phyloP scores from a whole-genome alignment of 1,140 invertebrate genomes.

The Cydia splendana region DNA sequence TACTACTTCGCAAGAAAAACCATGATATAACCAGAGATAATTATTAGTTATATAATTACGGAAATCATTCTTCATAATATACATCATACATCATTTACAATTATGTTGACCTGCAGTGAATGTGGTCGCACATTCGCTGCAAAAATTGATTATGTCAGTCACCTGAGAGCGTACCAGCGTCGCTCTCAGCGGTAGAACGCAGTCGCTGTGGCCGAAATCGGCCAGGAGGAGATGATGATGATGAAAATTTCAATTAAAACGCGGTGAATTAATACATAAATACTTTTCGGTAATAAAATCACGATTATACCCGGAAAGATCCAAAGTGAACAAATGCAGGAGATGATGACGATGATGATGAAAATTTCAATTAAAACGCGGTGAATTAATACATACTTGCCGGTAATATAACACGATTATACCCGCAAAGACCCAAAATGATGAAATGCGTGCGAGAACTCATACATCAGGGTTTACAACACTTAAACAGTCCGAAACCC shows the following conservation, averaged over 20 bases:
- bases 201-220: too few species aligned
- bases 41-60: background rate
- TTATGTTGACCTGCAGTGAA: too few species aligned
- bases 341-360: too few species aligned
- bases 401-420: background rate
- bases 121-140: too few species aligned
- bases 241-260: too few species aligned
- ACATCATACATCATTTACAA: too few species aligned
- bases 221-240: too few species aligned
- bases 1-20: background rate
- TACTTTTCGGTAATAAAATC: background rate
- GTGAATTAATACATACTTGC: background rate
- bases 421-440: background rate
- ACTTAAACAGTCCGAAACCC: conserved; percentile 17
- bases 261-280: too few species aligned
- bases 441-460: background rate
- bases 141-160: too few species aligned
- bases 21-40: background rate
- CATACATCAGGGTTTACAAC: conserved; percentile 25
- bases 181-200: too few species aligned
- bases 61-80: background rate
- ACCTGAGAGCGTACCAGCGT: too few species aligned
- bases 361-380: background rate
- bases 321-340: background rate
- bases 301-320: background rate